Conservation (phyloP, 2,113 vertebrate genomes). For the Microtus pennsylvanicus region DNA sequence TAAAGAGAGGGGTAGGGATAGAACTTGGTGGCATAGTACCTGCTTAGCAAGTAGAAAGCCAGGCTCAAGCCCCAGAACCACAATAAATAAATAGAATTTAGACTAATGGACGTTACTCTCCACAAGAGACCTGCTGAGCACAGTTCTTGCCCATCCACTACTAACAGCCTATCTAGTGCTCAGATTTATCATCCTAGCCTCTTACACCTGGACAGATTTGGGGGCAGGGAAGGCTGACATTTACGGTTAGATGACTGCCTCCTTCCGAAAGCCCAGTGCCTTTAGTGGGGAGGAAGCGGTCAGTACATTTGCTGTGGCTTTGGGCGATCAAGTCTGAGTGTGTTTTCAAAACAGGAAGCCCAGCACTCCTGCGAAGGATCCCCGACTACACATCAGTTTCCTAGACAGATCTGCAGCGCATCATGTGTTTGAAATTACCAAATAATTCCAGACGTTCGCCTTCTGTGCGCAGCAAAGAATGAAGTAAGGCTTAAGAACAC, state of each 20-base stretch:
- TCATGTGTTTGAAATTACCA: neutral
- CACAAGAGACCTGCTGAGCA: conserved; percentile 16
- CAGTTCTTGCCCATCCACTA: neutral
- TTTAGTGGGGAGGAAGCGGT: conserved; percentile 65
- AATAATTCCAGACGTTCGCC: conserved; percentile 40
- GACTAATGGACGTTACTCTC: conserved; percentile 10
- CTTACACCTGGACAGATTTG: conserved; percentile 41
- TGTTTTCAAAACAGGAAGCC: conserved; percentile 81
- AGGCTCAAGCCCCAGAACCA: neutral
- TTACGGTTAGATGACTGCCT: conserved; percentile 63
- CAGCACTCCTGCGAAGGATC: conserved; percentile 66
- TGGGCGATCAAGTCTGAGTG: conserved; percentile 73
- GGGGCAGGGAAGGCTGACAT: neutral
- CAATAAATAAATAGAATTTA: conserved; percentile 14
- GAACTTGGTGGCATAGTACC: neutral
- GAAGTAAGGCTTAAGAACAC: neutral
- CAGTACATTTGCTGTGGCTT: conserved; percentile 71
- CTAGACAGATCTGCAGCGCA: conserved; percentile 18
- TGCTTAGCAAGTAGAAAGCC: neutral
- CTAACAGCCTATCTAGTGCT: neutral
- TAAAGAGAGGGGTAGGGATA: neutral
- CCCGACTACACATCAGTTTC: conserved; percentile 60
- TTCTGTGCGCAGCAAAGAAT: conserved; percentile 25
- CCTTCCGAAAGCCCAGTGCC: conserved; percentile 60
- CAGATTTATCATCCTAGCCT: neutral